phyloP scores from a whole-genome alignment of 2,113 vertebrate species.

The Hystrix brachyura region DNA sequence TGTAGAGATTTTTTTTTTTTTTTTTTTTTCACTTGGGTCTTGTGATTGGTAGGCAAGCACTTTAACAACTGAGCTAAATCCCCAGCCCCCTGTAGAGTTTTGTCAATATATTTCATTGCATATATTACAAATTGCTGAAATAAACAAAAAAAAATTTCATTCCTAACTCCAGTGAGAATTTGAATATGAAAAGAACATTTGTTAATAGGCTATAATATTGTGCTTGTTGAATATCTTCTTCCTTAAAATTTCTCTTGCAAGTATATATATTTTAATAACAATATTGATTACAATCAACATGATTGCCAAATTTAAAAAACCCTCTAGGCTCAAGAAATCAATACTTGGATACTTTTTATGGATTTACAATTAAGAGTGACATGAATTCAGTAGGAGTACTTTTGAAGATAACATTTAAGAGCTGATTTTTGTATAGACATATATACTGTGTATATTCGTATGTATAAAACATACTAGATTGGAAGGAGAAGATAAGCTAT shows the following conservation, averaged over 20 bases:
- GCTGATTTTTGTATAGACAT: background rate
- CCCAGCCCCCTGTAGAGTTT: background rate
- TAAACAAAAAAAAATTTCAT: constrained; percentile 70
- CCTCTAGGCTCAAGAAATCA: constrained; percentile 20
- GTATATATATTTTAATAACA: constrained; percentile 61
- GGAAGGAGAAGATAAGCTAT: background rate
- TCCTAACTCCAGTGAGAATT: constrained; percentile 71
- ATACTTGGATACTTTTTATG: background rate
- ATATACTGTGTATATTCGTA: background rate
- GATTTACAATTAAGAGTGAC: constrained; percentile 33
- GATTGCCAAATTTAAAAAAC: background rate
- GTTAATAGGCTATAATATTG: constrained; percentile 17
- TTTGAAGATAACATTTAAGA: background rate
- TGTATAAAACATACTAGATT: background rate
- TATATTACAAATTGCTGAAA: constrained; percentile 62
- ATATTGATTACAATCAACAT: constrained; percentile 49
- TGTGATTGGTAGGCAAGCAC: no score
- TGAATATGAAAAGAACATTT: constrained; percentile 71
- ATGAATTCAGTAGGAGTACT: background rate
- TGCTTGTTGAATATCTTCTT: constrained; percentile 76
- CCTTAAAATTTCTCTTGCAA: constrained; percentile 40
- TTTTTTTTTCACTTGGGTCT: no score
- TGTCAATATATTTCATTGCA: constrained; percentile 66
- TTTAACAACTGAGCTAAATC: no score
- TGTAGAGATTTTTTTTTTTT: constrained; percentile 1